Evolutionary conservation across 2,113 vertebrate genomes (phyloP), one percentile per base, ranked within the genome.

Genomic region (Etheostoma spectabile): DNA sequence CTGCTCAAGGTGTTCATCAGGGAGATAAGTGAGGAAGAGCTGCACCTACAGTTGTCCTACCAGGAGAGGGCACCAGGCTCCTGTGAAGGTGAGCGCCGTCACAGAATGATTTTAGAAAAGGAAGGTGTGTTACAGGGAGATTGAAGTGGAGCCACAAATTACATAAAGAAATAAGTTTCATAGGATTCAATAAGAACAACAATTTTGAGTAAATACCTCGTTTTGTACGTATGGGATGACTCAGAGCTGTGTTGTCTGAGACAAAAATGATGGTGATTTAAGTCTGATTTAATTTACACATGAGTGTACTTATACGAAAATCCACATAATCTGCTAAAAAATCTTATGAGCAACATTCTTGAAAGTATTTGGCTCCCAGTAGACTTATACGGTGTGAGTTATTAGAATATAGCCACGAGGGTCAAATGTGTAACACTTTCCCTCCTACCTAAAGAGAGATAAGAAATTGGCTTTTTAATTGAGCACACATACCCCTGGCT

Each of bases 1-100:
- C 92, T 99, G 88, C 95, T 99, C 84, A 99, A 99, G 92, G 97
- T 98, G 8, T 99, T 99, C 92, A 96, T 98, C 93, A 94, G 96
- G 86, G 95, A 94, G 77, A 96, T 99, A 95, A 95, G 94, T 3
- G 98, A 99, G 59, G 97, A 97, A 38, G 97, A 99, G 80, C 93
- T 99, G 86, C 96, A 96, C 4, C 93, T 96, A 86, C 98, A 99
- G 90, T 97, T 99, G 81, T 96, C 93, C 67, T 98, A 98, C 0
- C 97, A 97, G 92, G 96, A 98, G 89, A 97, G 95, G 92, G 92
- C 92, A 62, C 94, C 95, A 45, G 95, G 96, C 87, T 95, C 93
- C 53, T 97, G 95, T 0, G 95, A 96, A 97, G 93, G 96, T 94
- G 80, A 85, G 83, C 33, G 16, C 60, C 18, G 1, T 75, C 24